Percentiles rank a stretch among this genome's conserved stretches.
phyloP scores from a whole-genome alignment of 2,888 invertebrate species.

The Lasioglossum malachurum region DNA sequence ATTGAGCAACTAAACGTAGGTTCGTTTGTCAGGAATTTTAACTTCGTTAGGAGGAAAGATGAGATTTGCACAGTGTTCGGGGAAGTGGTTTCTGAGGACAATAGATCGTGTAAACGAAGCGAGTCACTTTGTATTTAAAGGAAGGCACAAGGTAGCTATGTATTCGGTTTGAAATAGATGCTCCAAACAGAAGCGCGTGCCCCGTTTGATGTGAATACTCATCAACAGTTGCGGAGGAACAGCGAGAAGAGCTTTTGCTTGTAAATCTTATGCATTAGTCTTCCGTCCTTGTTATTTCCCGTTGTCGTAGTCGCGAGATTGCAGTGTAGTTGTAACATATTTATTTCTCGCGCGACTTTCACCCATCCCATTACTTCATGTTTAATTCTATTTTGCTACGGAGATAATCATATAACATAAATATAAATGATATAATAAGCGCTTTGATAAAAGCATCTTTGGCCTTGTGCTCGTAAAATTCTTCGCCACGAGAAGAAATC shows the following conservation, averaged over 20 bases:
- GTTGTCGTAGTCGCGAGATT: conserved; percentile 31
- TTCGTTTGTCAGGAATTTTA: background rate
- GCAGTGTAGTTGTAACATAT: conserved; percentile 8
- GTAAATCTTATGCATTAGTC: conserved; percentile 55
- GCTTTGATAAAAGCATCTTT: background rate
- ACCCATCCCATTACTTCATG: conserved; percentile 3
- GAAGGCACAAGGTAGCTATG: background rate
- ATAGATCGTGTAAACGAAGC: conserved; percentile 10
- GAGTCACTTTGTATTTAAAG: conserved; percentile 10
- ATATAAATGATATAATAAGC: background rate
- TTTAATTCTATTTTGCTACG: conserved; percentile 8
- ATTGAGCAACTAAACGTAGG: background rate
- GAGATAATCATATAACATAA: conserved; percentile 6
- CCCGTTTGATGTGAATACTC: conserved; percentile 42
- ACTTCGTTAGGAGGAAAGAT: background rate
- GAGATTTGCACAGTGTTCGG: background rate
- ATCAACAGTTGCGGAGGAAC: conserved; percentile 24
- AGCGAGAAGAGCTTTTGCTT: conserved; percentile 36
- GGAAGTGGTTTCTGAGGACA: background rate
- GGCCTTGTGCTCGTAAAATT: background rate
- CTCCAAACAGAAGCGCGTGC: conserved; percentile 12
- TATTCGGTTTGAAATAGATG: conserved; percentile 14
- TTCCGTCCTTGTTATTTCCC: conserved; percentile 28
- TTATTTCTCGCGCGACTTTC: conserved; percentile 12
- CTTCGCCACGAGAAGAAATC: background rate